These are phyloP conservation scores for Lepisosteus oculatus DNA, from an alignment of 2,113 vertebrate species.

Conservation along the genomic window DNA sequence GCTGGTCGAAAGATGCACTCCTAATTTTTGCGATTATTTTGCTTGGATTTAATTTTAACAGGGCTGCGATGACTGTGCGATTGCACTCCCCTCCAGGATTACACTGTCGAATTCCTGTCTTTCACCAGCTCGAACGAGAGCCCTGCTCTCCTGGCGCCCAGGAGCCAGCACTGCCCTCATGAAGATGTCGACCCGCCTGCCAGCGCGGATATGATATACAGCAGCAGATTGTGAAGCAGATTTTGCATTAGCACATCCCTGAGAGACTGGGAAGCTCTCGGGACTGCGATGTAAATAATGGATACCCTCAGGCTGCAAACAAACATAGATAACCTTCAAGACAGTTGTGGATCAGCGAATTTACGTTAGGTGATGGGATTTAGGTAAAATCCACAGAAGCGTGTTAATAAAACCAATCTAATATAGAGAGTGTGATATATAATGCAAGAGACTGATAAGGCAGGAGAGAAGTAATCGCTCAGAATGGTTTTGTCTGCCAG, in stretches of 20 bases:
- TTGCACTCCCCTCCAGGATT: no score
- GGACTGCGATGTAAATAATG: constrained; percentile 67
- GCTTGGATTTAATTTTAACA: no score
- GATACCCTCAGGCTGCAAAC: constrained; percentile 61
- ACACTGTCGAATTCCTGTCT: no score
- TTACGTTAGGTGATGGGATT: constrained; percentile 68
- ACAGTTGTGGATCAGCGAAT: constrained; percentile 61
- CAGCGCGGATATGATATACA: background rate
- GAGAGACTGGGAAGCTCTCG: constrained; percentile 45
- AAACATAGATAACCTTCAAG: constrained; percentile 70
- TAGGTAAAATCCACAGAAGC: constrained; percentile 62
- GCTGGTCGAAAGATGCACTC: no score
- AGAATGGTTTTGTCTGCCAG: constrained; percentile 23
- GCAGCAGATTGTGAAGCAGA: constrained; percentile 56
- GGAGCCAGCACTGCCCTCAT: no score
- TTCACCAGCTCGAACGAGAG: no score
- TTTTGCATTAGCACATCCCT: constrained; percentile 57
- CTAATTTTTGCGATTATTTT: no score
- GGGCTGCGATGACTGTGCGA: no score
- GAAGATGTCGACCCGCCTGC: no score
- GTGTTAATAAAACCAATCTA: constrained; percentile 55
- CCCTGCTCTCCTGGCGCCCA: no score
- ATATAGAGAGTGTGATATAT: constrained; percentile 45
- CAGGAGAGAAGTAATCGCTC: constrained; percentile 18
- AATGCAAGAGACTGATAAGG: constrained; percentile 46